Evolutionary conservation across 2,888 invertebrate species (phyloP).

Genomic region (Callimorpha dominula): DNA sequence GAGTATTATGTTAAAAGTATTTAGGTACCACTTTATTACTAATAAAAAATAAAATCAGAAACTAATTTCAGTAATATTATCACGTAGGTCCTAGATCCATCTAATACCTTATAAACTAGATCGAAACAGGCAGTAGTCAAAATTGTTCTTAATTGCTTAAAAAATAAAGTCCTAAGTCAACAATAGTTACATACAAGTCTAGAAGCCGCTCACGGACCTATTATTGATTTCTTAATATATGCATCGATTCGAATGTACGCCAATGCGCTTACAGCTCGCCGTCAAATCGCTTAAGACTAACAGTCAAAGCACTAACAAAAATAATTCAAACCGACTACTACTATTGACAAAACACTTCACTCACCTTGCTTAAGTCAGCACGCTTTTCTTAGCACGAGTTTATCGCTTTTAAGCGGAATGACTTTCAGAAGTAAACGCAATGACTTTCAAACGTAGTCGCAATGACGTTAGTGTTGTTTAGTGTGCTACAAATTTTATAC

Average conservation of each 20-base stretch:
- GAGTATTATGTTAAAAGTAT: background rate
- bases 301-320: background rate
- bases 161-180: background rate
- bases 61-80: background rate
- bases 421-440: background rate
- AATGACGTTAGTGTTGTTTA: background rate
- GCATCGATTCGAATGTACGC: background rate
- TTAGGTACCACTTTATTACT: background rate
- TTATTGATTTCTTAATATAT: background rate
- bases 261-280: background rate
- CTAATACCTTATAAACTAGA: background rate
- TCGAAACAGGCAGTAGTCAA: background rate
- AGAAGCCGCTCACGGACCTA: background rate
- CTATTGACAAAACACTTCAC: background rate
- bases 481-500: background rate
- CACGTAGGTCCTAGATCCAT: background rate
- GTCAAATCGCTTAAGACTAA: background rate
- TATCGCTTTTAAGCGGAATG: background rate
- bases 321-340: background rate
- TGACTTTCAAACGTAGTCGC: background rate
- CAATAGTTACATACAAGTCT: background rate
- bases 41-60: background rate
- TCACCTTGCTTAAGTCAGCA: background rate
- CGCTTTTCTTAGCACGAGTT: background rate
- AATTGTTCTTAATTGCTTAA: slow-evolving; percentile 1